A percentile compares a stretch with the other conserved stretches of the same genome.
Evolutionary conservation across 1,140 invertebrate species (phyloP).

Genomic region (Micrasema longulum): DNA sequence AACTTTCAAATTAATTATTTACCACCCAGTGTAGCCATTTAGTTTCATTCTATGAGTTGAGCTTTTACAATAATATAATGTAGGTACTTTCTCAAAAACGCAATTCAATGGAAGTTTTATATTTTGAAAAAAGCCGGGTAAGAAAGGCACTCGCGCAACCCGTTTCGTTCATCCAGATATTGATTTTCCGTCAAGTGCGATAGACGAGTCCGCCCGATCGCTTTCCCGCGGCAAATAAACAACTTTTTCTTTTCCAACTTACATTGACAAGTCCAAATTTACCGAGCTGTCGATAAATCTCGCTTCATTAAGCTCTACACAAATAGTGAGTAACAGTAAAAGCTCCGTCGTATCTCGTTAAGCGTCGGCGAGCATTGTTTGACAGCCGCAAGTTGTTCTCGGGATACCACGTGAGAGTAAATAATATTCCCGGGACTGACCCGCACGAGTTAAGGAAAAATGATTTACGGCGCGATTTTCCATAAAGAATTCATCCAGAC

Average conservation of each 20-base stretch:
- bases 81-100: too few species aligned
- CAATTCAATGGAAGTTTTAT: too few species aligned
- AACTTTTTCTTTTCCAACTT: conserved; percentile 4
- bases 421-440: conserved; percentile 12
- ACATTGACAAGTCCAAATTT: conserved; percentile 31
- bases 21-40: too few species aligned
- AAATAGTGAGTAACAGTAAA: conserved; percentile 22
- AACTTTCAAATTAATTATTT: too few species aligned
- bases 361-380: conserved; percentile 9
- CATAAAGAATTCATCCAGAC: background rate
- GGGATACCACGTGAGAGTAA: background rate
- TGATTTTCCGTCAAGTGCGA: conserved; percentile 39
- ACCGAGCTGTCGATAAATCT: conserved; percentile 33
- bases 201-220: background rate
- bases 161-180: conserved; percentile 45
- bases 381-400: conserved; percentile 21
- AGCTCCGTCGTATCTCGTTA: conserved; percentile 2
- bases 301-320: conserved; percentile 25
- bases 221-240: conserved; percentile 25
- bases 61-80: too few species aligned
- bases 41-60: too few species aligned
- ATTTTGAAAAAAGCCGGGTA: too few species aligned
- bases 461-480: conserved; percentile 15
- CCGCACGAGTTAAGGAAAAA: background rate
- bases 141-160: conserved; percentile 39